Evolutionary conservation across 2,113 vertebrate species (phyloP).

Genomic region (Stigmatopora nigra): DNA sequence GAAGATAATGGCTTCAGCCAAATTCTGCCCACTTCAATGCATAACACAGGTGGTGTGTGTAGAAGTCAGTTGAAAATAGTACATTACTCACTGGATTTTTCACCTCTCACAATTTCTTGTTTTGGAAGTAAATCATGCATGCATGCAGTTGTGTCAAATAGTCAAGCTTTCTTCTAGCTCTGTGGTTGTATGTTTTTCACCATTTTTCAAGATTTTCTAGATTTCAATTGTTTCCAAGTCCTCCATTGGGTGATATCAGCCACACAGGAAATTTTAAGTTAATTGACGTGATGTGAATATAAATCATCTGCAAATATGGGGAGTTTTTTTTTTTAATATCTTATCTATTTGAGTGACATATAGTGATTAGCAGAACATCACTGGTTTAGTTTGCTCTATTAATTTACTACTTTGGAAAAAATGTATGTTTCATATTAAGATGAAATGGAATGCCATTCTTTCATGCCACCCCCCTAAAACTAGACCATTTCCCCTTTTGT

Average conservation of each 20-base stretch:
- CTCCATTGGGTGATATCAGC: no score
- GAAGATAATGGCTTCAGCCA: slow-evolving; percentile 53
- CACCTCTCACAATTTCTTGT: background rate
- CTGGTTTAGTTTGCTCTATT: no score
- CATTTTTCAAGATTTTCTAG: background rate
- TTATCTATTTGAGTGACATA: no score
- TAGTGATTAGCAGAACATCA: no score
- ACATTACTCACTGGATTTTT: no score
- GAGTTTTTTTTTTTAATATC: no score
- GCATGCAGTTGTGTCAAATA: no score
- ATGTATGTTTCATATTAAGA: background rate
- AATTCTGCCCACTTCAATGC: slow-evolving; percentile 49
- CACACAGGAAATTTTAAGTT: no score
- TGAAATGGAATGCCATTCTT: background rate
- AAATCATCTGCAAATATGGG: no score
- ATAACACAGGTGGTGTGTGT: slow-evolving; percentile 21
- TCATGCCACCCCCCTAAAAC: background rate
- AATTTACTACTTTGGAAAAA: background rate
- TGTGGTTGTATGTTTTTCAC: background rate
- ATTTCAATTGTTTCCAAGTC: no score
- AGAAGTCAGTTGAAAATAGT: background rate
- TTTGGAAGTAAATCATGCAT: background rate
- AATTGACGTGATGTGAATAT: no score
- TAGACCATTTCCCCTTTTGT: background rate
- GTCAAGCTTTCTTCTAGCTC: background rate